phyloP scores from a whole-genome alignment of 2,797 vertebrate species.

The Argya squamiceps region DNA sequence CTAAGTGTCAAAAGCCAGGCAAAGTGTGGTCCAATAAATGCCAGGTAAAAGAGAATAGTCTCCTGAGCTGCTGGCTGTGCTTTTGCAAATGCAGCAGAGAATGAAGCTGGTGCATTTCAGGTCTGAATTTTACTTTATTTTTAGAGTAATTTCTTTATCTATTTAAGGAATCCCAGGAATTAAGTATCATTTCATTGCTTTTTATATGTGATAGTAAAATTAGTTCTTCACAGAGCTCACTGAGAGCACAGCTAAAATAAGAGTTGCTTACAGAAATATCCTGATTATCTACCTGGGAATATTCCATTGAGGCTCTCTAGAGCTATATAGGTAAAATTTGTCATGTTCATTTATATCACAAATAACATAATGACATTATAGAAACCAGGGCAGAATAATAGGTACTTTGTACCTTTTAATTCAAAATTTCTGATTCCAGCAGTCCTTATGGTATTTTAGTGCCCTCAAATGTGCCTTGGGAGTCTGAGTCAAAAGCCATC shows the following conservation, averaged over 20 bases:
- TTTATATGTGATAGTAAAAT: background rate
- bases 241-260: background rate
- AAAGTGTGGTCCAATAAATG: background rate
- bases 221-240: background rate
- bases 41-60: background rate
- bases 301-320: background rate
- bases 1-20: background rate
- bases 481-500: background rate
- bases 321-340: background rate
- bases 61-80: background rate
- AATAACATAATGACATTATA: background rate
- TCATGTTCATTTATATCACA: background rate
- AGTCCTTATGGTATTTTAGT: background rate
- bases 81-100: background rate
- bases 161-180: slow-evolving; percentile 48
- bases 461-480: background rate
- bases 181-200: slow-evolving; percentile 5
- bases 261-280: background rate
- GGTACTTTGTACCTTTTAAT: background rate
- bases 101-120: background rate
- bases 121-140: slow-evolving; percentile 28
- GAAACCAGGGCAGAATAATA: background rate
- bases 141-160: slow-evolving; percentile 28
- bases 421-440: background rate
- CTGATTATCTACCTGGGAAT: slow-evolving; percentile 5